Evolutionary conservation across 2,797 vertebrate genomes (phyloP), one percentile per base, ranked within the genome.

Genomic region (Ceyx erithaca): DNA sequence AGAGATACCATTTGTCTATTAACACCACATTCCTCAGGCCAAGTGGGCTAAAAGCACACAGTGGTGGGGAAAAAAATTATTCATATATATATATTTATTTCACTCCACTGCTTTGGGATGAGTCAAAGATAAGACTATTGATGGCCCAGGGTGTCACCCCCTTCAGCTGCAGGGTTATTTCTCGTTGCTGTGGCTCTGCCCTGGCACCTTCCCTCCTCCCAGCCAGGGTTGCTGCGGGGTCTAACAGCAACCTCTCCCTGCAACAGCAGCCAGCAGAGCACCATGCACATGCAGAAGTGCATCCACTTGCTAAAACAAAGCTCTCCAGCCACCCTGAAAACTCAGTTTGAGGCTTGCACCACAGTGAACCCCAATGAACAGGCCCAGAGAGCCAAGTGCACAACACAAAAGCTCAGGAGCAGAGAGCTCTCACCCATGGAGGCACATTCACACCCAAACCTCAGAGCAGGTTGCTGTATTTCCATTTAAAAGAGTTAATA

Each of bases 341-440:
- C 43, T 30, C 7, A 33, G 21, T 26, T 45, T 2, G 28, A 45
- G 31, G 19, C 10, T 11, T 45, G 21, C 35, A 22, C 13, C 25
- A 43, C 23, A 67, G 43, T 7, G 66, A 79, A 31, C 21, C 14
- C 51, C 45, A 45, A 33, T 3, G 5, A 69, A 35, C 4, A 26
- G 7, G 51, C n/a, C 5, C 31, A 31, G 26, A 62, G 43, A 68
- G 8, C 0, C 0, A 72, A 72, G 19, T 12, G 23, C 2, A 0
- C 26, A 20, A 25, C 9, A 21, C 48, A 43, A 69, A 88, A 7
- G 9, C 26, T 78, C 33, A 20, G 55, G 12, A 63, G 16, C 68
- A 9, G 16, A 49, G 28, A 52, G 21, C 49, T 92, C 54, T 22
- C 16, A 33, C 10, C 58, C 23, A 0, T 20, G 15, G 40, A 51